Base-by-base conservation (phyloP, 92 coral and sea anemone species). In the Palythoa heliodiscus region DNA sequence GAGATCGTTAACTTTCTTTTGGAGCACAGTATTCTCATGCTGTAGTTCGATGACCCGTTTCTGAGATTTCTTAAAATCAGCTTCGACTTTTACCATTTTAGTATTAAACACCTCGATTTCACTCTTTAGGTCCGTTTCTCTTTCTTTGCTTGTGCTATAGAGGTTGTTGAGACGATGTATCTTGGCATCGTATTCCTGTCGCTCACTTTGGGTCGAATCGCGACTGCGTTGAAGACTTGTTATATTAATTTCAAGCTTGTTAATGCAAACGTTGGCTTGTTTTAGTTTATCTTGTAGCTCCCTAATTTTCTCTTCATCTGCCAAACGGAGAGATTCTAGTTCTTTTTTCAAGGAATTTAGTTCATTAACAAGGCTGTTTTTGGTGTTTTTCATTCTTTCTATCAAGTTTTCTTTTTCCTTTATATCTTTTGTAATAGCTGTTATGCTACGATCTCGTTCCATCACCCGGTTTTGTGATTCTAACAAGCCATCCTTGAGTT, bases 221-320 rank as follows among this genome's bases (percentile, higher is more conserved):
- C 89, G 91, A 60, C 77, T 93, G 70, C 90, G 90, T 70, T 89
- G 87, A 52, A 95, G 82, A 37, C 82, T 97, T n/a, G 88, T 86
- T 11, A 97, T 69, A 39, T 87, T 86, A 40, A 92, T 87, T 70
- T 94, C 97, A 60, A 94, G 87, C 80, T 90, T 91, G 10, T 97
- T 92, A 40, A 93, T 87, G 57, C 85, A 86, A 6, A 89, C 66
- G 83, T 75, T 90, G 19, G 95, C 93, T 72, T 92, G 92, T 38
- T 89, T 95, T 2, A 97, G 82, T 75, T 90, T 93, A 25, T 92
- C 97, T 87, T 97, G 98, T 17, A 95, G 91, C 57, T 94, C 91
- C 68, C 93, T 88, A 81, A 97, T 86, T 77, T 86, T 88, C 64
- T 97, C 98, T 85, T 91, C 98, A 75, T 93, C 93, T 70, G 91